These are phyloP conservation scores for Pelagia noctiluca DNA, from an alignment of 30 jellyfish, hydroid and myxozoan species.

Conservation along the genomic window DNA sequence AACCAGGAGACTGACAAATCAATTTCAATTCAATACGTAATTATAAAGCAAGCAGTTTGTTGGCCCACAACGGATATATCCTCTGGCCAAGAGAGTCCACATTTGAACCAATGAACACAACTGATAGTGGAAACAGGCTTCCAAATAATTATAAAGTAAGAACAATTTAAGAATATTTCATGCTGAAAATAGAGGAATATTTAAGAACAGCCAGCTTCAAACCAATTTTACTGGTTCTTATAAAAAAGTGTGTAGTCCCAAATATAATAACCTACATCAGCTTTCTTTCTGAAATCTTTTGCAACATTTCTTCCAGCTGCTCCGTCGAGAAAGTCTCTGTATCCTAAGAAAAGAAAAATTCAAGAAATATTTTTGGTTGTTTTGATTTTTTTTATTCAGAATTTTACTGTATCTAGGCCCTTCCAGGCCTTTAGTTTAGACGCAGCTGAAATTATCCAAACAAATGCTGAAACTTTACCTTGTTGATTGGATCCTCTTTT, in stretches of 20 bases:
- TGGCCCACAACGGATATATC: too few relatives aligned
- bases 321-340: conserved; percentile 57
- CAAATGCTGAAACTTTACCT: too few relatives aligned
- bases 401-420: too few relatives aligned
- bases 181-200: too few relatives aligned
- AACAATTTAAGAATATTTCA: background rate
- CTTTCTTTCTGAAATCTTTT: conserved; percentile 46
- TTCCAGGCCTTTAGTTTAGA: too few relatives aligned
- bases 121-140: background rate
- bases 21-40: too few relatives aligned
- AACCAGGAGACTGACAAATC: too few relatives aligned
- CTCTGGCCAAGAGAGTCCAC: background rate
- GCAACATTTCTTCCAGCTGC: conserved; percentile 54
- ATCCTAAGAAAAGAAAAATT: conserved; percentile 14
- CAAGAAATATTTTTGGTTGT: too few relatives aligned
- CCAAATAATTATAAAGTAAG: background rate
- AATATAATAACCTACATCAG: conserved; percentile 38
- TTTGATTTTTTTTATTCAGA: too few relatives aligned
- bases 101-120: background rate
- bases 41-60: too few relatives aligned
- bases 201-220: background rate
- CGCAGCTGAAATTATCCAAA: too few relatives aligned
- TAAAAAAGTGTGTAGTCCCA: background rate
- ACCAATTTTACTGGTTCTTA: background rate
- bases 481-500: too few relatives aligned